These are phyloP conservation scores for Drosophila repleta DNA, from an alignment of 1,140 invertebrate species.

Conservation along the genomic window DNA sequence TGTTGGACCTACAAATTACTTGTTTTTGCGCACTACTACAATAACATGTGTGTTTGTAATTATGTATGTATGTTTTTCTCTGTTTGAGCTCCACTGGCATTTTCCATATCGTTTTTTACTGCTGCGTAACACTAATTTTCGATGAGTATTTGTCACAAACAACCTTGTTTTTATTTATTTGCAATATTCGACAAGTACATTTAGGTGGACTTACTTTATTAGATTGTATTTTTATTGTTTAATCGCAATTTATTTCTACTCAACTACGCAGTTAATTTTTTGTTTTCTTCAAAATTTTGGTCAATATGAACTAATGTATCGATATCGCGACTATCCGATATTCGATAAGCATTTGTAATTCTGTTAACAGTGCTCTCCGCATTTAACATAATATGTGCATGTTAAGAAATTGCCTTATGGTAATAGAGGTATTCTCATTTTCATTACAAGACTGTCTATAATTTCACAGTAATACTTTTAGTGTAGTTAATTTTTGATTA, in stretches of 20 bases:
- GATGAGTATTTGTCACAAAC: not conserved
- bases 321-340: constrained; percentile 30
- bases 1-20: constrained; percentile 50
- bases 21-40: constrained; percentile 70
- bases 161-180: not conserved
- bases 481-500: too few species aligned
- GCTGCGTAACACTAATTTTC: constrained; percentile 64
- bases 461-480: too few species aligned
- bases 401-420: not conserved
- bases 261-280: constrained; percentile 76
- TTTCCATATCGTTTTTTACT: constrained; percentile 57
- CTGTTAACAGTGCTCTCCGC: constrained; percentile 2
- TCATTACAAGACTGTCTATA: not conserved
- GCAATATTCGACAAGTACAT: not conserved
- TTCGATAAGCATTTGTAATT: constrained; percentile 4
- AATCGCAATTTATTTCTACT: constrained; percentile 50
- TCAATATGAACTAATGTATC: constrained; percentile 41
- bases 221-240: constrained; percentile 32
- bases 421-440: not conserved
- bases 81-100: constrained; percentile 65
- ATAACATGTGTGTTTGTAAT: constrained; percentile 41
- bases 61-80: constrained; percentile 53
- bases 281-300: constrained; percentile 50
- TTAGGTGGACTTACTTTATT: constrained; percentile 53
- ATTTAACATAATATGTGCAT: not conserved